Base-by-base conservation (phyloP, 1,140 invertebrate species). In the Oreohelix idahoensis region DNA sequence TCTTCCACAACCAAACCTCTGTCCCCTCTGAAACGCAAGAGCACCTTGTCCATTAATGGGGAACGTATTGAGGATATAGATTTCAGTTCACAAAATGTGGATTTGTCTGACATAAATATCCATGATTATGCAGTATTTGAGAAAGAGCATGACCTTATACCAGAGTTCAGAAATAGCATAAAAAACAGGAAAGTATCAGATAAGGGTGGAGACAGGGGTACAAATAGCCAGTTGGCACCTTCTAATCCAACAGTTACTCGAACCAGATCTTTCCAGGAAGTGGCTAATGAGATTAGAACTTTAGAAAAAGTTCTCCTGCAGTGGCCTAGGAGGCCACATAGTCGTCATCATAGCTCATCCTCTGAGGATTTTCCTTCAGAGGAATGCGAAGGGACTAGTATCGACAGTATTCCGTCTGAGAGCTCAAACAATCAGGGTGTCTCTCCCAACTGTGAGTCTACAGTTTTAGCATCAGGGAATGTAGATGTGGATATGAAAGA, bases 121-220 rank as follows among this genome's bases (percentile, higher is more conserved):
- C 92, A 92, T 87, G 90, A 92, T 81, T 91, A 86, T 88, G 89
- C 91, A 73, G 85, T 82, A 32, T 92, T 92, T 89, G 90, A 91
- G 76, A 87, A 90, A 83, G 89, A 90, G 63, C 85, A 90, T 13
- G 78, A 87, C 38, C 83, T 92, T 0, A 83, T 86, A n/a, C 87
- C 90, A n/a, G 88, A 90, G 53, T 90, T 92, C 81, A 88, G 88
- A 70, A 80, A 63, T 69, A 90, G 88, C 73, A 87, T 91, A 32
- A 88, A 84, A 39, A 85, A 80, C 26, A 78, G 69, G 29, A 39
- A 70, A 10, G 70, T 78, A 79, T 49, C 66, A 39, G 36, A 86
- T 81, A 73, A 23, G 29, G 32, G 53, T 70, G 17, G 32, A 10
- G 74, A 76, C 42, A 51, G 1, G 42, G 23, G 23, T 71, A 53